Conservation (phyloP, 2,113 vertebrate species). For the Zosterops pallidus region DNA sequence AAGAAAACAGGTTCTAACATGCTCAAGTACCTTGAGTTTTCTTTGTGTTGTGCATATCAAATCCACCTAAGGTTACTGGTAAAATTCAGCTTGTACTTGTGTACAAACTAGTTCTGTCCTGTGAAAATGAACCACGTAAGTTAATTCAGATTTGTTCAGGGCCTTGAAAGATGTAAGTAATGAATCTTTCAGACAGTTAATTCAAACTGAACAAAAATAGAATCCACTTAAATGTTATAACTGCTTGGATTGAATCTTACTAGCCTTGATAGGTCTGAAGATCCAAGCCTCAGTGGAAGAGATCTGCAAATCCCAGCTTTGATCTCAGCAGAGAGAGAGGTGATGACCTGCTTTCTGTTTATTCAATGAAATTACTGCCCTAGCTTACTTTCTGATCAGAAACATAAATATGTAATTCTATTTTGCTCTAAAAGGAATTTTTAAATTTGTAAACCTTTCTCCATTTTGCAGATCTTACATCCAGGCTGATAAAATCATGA, state of each 20-base stretch:
- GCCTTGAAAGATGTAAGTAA: conserved; percentile 22
- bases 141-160: conserved; percentile 21
- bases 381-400: background rate
- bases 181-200: conserved; percentile 51
- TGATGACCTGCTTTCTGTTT: background rate
- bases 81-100: background rate
- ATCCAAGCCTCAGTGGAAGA: background rate
- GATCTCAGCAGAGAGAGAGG: background rate
- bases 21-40: background rate
- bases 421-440: conserved; percentile 1
- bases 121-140: conserved; percentile 28
- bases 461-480: background rate
- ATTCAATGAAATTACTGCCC: background rate
- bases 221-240: conserved; percentile 2
- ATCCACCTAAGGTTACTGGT: background rate
- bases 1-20: background rate
- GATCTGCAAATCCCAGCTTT: background rate
- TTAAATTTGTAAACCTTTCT: background rate
- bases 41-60: background rate
- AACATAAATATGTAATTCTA: background rate
- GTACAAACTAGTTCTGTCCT: background rate
- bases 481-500: conserved; percentile 39
- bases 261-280: conserved; percentile 35
- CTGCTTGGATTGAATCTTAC: conserved; percentile 44
- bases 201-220: conserved; percentile 53